Percentiles rank a stretch among this genome's conserved stretches.
These are phyloP conservation scores for Trachymyrmex cornetzi DNA, from an alignment of 1,140 invertebrate species.

Conservation along the genomic window DNA sequence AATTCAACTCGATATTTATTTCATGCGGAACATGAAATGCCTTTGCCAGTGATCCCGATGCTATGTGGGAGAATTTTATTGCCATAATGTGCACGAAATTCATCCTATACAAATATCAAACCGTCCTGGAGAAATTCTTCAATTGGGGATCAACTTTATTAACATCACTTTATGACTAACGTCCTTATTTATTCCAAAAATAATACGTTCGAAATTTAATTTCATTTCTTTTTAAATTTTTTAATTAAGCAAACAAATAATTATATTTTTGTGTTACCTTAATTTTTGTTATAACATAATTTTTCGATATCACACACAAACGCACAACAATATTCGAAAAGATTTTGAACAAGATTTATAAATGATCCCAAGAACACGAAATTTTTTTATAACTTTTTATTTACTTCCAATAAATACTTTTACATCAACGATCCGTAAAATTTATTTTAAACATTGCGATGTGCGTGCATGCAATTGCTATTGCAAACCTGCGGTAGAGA, in stretches of 20 bases:
- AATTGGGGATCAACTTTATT: too few species aligned
- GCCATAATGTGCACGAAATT: constrained; percentile 43
- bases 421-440: background rate
- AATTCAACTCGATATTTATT: constrained; percentile 65
- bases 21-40: constrained; percentile 59
- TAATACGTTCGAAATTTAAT: background rate
- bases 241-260: background rate
- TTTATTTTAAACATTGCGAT: background rate
- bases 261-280: background rate
- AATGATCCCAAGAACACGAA: background rate
- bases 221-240: background rate
- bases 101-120: constrained; percentile 24
- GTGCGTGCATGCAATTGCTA: background rate
- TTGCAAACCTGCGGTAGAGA: background rate
- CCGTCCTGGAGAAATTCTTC: constrained; percentile 1
- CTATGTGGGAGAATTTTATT: constrained; percentile 57
- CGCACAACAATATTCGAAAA: background rate
- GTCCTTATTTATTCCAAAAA: background rate
- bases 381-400: background rate
- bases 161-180: background rate
- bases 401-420: background rate
- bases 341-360: background rate
- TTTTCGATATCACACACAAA: background rate
- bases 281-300: background rate
- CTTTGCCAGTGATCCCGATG: constrained; percentile 25